A percentile compares a stretch with the other conserved stretches of the same genome.
Conservation (phyloP, 2,888 invertebrate genomes). For the Blastobasis lacticolella region DNA sequence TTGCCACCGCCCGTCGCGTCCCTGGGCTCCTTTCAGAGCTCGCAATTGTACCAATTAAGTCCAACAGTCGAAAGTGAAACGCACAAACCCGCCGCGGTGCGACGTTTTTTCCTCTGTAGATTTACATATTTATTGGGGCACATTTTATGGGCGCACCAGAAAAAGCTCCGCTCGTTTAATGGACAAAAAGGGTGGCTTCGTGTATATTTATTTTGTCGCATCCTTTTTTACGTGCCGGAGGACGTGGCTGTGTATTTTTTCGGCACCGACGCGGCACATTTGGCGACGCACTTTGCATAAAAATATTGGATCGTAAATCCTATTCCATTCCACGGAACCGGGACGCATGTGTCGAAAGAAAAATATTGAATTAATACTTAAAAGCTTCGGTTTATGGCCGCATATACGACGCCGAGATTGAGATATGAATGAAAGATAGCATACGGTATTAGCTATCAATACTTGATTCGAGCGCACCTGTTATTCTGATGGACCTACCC, state of each 20-base stretch:
- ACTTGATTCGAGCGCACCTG: slow-evolving; percentile 37
- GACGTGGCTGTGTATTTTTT: slow-evolving; percentile 64
- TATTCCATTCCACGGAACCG: slow-evolving; percentile 47
- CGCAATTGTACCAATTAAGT: slow-evolving; percentile 65
- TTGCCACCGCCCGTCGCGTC: slow-evolving; percentile 30
- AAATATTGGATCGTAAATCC: slow-evolving; percentile 71
- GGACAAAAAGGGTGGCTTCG: slow-evolving; percentile 71
- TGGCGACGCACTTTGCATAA: slow-evolving; percentile 72
- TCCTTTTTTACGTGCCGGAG: slow-evolving; percentile 71
- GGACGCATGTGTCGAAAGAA: slow-evolving; percentile 55
- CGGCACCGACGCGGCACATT: slow-evolving; percentile 61
- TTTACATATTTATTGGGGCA: slow-evolving; percentile 75
- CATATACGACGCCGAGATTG: slow-evolving; percentile 45
- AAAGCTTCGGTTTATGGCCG: slow-evolving; percentile 51
- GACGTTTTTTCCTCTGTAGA: slow-evolving; percentile 55
- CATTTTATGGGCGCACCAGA: slow-evolving; percentile 67
- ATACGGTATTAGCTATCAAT: slow-evolving; percentile 29
- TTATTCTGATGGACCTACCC: slow-evolving; percentile 1
- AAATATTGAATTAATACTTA: slow-evolving; percentile 55
- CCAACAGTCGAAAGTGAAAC: slow-evolving; percentile 66
- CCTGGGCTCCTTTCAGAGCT: slow-evolving; percentile 31
- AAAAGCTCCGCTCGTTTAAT: slow-evolving; percentile 68
- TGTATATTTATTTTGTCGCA: slow-evolving; percentile 74
- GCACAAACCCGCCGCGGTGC: slow-evolving; percentile 37
- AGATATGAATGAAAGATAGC: slow-evolving; percentile 43